Evolutionary conservation across 2,113 vertebrate genomes (phyloP).

Genomic region (cattle (Bos taurus)): ARS-UCD2.0 NC_037346.1:42626001-42626500

Average conservation of each 20-base stretch:
- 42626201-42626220: background rate
- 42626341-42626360: background rate
- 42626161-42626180: background rate
- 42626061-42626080: background rate
- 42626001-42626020: constrained; percentile 57
- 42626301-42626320: background rate
- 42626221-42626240: constrained; percentile 13
- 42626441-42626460: background rate
- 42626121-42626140: background rate
- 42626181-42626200: background rate
- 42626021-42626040: constrained; percentile 34
- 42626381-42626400: background rate
- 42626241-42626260: background rate
- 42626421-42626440: background rate
- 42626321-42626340: background rate
- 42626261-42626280: background rate
- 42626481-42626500: background rate
- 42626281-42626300: background rate
- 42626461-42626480: background rate
- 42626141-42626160: background rate
- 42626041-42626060: constrained; percentile 45
- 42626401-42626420: background rate
- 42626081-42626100: background rate
- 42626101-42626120: background rate
- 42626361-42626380: background rate